phyloP scores from a whole-genome alignment of 2,888 invertebrate species.

The Arctia plantaginis region DNA sequence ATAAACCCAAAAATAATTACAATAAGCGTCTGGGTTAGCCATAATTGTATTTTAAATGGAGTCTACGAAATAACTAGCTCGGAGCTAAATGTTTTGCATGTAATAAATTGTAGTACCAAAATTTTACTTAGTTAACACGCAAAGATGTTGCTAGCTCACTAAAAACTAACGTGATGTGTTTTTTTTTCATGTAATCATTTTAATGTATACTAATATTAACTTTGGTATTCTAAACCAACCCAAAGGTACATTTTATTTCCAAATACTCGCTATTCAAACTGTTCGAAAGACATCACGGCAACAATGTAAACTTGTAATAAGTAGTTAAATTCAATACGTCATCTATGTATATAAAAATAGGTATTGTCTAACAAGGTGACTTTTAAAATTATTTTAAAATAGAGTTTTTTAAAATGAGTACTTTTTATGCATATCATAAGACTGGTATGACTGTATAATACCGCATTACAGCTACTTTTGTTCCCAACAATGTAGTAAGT shows the following conservation, averaged over 20 bases:
- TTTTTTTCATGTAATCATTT: neutral
- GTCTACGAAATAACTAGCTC: slow-evolving; percentile 11
- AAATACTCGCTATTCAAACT: neutral
- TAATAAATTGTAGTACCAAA: slow-evolving; percentile 18
- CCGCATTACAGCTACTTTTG: neutral
- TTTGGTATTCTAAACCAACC: neutral
- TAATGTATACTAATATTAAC: neutral
- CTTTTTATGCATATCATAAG: neutral
- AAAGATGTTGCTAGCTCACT: slow-evolving; percentile 5
- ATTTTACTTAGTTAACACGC: slow-evolving; percentile 10
- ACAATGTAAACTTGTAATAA: neutral
- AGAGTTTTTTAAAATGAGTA: too few relatives aligned
- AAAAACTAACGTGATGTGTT: neutral
- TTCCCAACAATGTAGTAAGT: neutral
- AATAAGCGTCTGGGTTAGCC: neutral
- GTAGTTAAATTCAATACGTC: neutral
- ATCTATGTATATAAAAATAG: neutral
- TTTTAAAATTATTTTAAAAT: neutral
- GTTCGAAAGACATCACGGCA: neutral
- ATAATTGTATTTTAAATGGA: slow-evolving; percentile 26
- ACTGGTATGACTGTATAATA: neutral
- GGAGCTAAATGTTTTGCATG: slow-evolving; percentile 21
- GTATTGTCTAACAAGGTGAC: slow-evolving; percentile 4
- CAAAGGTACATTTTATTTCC: neutral
- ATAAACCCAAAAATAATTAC: neutral